Evolutionary conservation across 2,888 invertebrate genomes (phyloP).

Genomic region (Heliconius hortense): DNA sequence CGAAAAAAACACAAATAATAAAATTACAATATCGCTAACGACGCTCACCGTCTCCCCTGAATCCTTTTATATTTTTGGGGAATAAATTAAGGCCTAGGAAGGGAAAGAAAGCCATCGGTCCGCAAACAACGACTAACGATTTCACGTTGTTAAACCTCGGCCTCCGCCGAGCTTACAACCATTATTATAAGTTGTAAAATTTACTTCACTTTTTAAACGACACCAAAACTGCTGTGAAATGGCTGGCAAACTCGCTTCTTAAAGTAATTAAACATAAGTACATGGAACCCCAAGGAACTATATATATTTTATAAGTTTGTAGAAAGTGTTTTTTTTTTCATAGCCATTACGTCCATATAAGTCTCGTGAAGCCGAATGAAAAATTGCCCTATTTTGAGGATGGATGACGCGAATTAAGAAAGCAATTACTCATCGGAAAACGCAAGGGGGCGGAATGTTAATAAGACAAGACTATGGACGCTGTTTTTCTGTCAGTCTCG

Average conservation of each 20-base stretch:
- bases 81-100: conserved; percentile 76
- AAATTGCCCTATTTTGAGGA: conserved; percentile 80
- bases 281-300: conserved; percentile 26
- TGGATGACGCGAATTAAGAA: conserved; percentile 82
- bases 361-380: conserved; percentile 68
- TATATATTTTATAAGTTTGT: conserved; percentile 30
- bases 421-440: conserved; percentile 81
- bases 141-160: conserved; percentile 62
- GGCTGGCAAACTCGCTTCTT: conserved; percentile 24
- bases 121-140: conserved; percentile 71
- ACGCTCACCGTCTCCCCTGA: conserved; percentile 70
- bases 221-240: conserved; percentile 39
- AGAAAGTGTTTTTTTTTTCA: conserved; percentile 52
- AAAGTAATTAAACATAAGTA: conserved; percentile 42
- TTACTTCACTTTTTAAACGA: conserved; percentile 43
- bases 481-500: conserved; percentile 73
- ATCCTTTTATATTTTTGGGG: conserved; percentile 81
- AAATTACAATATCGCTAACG: conserved; percentile 83
- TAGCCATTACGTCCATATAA: conserved; percentile 57
- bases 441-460: conserved; percentile 78
- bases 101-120: conserved; percentile 63
- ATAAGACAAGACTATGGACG: conserved; percentile 74
- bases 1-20: conserved; percentile 82
- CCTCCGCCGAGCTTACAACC: conserved; percentile 51
- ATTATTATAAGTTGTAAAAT: conserved; percentile 50